phyloP scores from a whole-genome alignment of 1,140 invertebrate species.

The Brachystomella parvula region DNA sequence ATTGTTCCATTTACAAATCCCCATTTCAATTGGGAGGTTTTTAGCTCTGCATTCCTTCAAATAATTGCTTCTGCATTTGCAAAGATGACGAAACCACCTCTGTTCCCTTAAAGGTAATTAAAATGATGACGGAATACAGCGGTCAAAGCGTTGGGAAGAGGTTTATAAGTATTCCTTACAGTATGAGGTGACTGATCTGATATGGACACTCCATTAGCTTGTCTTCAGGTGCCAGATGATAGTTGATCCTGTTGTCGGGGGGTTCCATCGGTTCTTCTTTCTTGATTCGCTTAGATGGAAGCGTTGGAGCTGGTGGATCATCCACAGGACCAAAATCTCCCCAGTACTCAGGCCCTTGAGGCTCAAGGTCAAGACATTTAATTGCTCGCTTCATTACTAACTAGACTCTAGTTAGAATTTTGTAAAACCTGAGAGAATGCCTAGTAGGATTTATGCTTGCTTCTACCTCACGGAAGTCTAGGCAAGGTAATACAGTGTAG shows the following conservation, averaged over 20 bases:
- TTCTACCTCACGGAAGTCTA: too few relatives aligned
- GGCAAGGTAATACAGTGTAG: too few relatives aligned
- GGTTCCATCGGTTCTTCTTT: not conserved
- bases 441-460: too few relatives aligned
- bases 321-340: too few relatives aligned
- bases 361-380: not conserved
- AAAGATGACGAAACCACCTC: not conserved
- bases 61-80: not conserved
- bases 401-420: too few relatives aligned
- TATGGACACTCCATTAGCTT: not conserved
- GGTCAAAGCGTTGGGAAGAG: not conserved
- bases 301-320: not conserved
- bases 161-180: not conserved
- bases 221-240: not conserved
- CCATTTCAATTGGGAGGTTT: not conserved
- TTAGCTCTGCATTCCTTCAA: not conserved
- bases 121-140: not conserved
- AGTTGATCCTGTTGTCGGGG: not conserved
- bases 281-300: not conserved
- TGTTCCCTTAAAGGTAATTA: not conserved
- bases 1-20: slow-evolving; percentile 6
- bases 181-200: not conserved
- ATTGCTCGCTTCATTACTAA: not conserved
- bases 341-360: not conserved
- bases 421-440: too few relatives aligned